These are phyloP conservation scores for Trachelus troglodyta DNA, from an alignment of 2,888 invertebrate species.

Conservation along the genomic window DNA sequence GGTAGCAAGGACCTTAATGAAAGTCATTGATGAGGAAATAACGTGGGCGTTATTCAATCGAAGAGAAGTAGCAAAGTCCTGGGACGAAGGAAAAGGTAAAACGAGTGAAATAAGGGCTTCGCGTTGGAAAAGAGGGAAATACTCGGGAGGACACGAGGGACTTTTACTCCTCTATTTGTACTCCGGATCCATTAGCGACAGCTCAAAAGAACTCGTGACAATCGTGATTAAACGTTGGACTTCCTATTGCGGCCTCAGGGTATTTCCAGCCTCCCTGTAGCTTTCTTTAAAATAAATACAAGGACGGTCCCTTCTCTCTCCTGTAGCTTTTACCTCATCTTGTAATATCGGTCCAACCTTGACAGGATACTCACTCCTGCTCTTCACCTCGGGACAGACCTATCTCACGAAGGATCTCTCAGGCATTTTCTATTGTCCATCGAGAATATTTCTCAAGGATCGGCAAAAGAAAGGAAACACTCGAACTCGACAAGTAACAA, in stretches of 20 bases:
- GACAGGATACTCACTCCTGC: background rate
- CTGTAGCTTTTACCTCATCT: background rate
- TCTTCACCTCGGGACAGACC: background rate
- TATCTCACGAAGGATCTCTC: background rate
- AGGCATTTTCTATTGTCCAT: background rate
- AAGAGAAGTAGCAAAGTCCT: background rate
- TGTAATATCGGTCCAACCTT: background rate
- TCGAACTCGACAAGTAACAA: background rate
- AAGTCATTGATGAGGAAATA: background rate
- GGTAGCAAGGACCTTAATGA: background rate
- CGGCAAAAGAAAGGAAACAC: background rate
- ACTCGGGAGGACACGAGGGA: background rate
- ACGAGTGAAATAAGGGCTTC: background rate
- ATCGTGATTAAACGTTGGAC: constrained; percentile 31
- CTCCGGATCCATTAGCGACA: constrained; percentile 11
- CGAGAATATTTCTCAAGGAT: background rate
- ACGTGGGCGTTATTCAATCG: background rate
- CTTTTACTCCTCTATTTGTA: background rate
- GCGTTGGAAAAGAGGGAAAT: background rate
- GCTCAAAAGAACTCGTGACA: constrained; percentile 14
- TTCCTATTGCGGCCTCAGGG: constrained; percentile 26
- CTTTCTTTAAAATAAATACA: constrained; percentile 2
- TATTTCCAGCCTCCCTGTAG: constrained; percentile 10
- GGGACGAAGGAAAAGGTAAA: background rate
- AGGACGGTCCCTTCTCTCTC: background rate